Evolutionary conservation across 2,113 vertebrate genomes (phyloP).

Genomic region (Mormyrus iriodes): DNA sequence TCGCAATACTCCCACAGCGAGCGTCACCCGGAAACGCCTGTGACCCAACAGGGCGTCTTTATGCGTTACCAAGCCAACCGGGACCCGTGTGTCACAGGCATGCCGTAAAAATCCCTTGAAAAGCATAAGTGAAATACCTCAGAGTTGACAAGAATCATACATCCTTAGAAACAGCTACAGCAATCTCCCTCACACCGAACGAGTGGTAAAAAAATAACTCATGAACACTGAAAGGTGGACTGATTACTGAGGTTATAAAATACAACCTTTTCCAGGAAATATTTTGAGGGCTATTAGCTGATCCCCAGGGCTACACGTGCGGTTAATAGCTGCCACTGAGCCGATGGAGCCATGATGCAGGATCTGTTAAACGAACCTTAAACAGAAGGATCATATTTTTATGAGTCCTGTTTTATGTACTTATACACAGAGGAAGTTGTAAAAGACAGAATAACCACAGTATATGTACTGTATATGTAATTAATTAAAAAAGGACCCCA

Average conservation of each 20-base stretch:
- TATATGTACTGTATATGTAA: conserved; percentile 12
- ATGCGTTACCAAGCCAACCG: not conserved
- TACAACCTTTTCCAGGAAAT: conserved; percentile 15
- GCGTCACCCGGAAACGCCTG: not conserved
- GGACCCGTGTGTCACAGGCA: not conserved
- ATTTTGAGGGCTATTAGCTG: conserved; percentile 17
- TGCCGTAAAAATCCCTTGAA: not conserved
- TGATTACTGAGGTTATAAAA: conserved; percentile 16
- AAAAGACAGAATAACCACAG: conserved; percentile 23
- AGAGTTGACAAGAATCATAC: not conserved
- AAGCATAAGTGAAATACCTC: not conserved
- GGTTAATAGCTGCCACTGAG: conserved; percentile 5
- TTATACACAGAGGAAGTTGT: conserved; percentile 33
- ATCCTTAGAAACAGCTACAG: not conserved
- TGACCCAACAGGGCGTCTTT: not conserved
- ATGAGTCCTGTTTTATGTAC: conserved; percentile 14
- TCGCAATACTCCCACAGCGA: not conserved
- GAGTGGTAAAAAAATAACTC: not conserved
- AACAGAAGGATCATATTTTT: conserved; percentile 30
- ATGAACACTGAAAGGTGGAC: conserved; percentile 2
- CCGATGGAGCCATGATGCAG: conserved; percentile 20
- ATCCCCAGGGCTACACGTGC: not conserved
- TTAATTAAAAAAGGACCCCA: conserved; percentile 2
- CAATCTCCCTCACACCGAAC: not conserved
- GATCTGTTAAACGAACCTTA: conserved; percentile 16